Conservation (phyloP, 2,888 invertebrate species). For the Gisinianus flammeolus region DNA sequence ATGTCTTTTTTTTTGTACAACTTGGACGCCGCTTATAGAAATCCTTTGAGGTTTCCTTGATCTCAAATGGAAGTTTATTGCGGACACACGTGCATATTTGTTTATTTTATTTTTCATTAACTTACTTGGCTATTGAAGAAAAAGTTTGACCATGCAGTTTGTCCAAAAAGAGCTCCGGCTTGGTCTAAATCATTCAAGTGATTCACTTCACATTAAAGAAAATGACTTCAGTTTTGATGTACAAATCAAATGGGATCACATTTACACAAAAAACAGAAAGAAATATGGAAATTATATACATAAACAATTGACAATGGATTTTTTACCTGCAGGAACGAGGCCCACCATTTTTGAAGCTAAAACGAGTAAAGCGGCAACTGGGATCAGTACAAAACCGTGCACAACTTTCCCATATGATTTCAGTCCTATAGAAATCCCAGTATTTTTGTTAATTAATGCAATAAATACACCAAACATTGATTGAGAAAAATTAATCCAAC, state of each 20-base stretch:
- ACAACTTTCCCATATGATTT: constrained; percentile 84
- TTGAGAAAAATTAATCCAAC: not conserved
- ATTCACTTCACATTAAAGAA: not conserved
- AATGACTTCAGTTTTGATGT: not conserved
- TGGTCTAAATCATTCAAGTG: constrained; percentile 62
- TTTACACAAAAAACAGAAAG: not conserved
- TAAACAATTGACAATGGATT: not conserved
- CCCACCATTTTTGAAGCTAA: constrained; percentile 77
- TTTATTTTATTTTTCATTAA: constrained; percentile 42
- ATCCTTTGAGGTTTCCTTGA: not conserved
- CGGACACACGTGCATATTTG: too few relatives aligned
- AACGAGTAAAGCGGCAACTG: constrained; percentile 76
- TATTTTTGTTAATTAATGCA: not conserved
- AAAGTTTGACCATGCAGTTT: constrained; percentile 83
- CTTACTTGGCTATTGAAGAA: constrained; percentile 79
- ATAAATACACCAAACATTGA: not conserved
- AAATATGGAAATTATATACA: not conserved
- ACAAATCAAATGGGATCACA: not conserved
- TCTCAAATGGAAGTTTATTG: not conserved
- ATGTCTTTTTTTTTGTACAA: not conserved
- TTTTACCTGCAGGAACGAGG: constrained; percentile 67
- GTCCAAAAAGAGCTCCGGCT: constrained; percentile 69
- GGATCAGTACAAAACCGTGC: constrained; percentile 77
- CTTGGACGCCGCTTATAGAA: not conserved
- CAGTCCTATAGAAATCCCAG: constrained; percentile 65